These are phyloP conservation scores for Monopterus albus DNA, from an alignment of 2,113 vertebrate genomes.

Conservation along the genomic window DNA sequence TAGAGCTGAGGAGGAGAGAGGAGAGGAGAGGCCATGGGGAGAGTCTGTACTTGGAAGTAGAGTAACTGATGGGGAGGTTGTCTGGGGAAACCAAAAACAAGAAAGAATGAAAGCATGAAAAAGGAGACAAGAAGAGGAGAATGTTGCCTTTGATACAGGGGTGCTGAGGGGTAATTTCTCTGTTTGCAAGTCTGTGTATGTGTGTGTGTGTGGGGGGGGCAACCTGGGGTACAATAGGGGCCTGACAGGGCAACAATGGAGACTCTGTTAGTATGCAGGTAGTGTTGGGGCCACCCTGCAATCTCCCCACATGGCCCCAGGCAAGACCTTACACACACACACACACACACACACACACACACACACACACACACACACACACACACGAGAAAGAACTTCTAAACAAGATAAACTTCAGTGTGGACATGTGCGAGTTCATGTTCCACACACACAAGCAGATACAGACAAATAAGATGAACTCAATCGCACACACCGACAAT, in stretches of 20 bases:
- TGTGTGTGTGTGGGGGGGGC: slow-evolving; percentile 9
- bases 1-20: background rate
- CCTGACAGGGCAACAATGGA: slow-evolving; percentile 74
- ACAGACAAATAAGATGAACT: background rate
- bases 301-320: slow-evolving; percentile 70
- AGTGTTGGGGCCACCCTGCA: slow-evolving; percentile 79
- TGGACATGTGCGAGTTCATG: slow-evolving; percentile 16
- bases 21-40: background rate
- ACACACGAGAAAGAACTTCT: slow-evolving; percentile 22
- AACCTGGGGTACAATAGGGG: slow-evolving; percentile 64
- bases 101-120: slow-evolving; percentile 50
- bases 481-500: background rate
- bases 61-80: slow-evolving; percentile 49
- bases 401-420: slow-evolving; percentile 41
- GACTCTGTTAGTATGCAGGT: slow-evolving; percentile 81
- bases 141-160: slow-evolving; percentile 77
- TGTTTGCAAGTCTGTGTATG: slow-evolving; percentile 40
- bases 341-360: slow-evolving; percentile 45
- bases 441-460: background rate
- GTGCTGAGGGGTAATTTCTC: slow-evolving; percentile 67
- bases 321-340: slow-evolving; percentile 64
- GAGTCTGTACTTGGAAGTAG: slow-evolving; percentile 17
- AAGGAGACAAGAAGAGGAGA: slow-evolving; percentile 69
- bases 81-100: slow-evolving; percentile 35
- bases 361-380: slow-evolving; percentile 28